Evolutionary conservation across 2,797 vertebrate genomes (phyloP), one percentile per base, ranked within the genome.

Genomic region (Phrynocephalus guinanensis): DNA sequence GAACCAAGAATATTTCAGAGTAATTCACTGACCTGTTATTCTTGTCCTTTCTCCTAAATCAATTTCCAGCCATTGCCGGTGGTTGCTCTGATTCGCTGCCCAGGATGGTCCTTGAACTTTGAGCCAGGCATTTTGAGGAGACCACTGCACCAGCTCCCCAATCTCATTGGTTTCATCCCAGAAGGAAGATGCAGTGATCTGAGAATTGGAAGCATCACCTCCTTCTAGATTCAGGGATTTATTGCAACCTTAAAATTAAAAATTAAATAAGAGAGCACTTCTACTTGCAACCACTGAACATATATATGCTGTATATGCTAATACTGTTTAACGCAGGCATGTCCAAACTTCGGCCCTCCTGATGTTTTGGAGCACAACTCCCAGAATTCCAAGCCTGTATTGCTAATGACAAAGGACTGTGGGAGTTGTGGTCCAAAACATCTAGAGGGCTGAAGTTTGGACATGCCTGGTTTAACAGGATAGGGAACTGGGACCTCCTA

Each of bases 41-140:
- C 94, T 97, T 92, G 94, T 98, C 93, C 96, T 97, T 93, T 98
- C 97, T 78, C 98, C 97, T 66, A 98, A 93, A 93, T 98, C 98
- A 87, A 98, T 97, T 92, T 97, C 96, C 63, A 98, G 82, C 97
- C 97, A 98, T 48, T 95, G 96, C 28, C 89, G 94, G 56, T 72
- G 92, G 89, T 90, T 93, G 78, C 94, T 96, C 68, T 96, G 93
- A 33, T 96, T 96, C 0, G 96, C 92, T 18, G 95, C 96, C 97
- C 97, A 97, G 0, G 96, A 95, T 3, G 89, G 48, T 2, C 95
- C 96, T 1, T 89, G 93, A 48, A 93, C 90, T 73, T 96, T 95
- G n/a, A 96, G 93, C 86, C 93, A 95, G 83, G 92, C 95, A 82
- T 93, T 96, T 86, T 94, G 93, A 1, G 97, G 94, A 78, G 96